Evolutionary conservation across 2,888 invertebrate genomes (phyloP), one percentile per base, ranked within the genome.

Genomic region (Enchytraeus crypticus): DNA sequence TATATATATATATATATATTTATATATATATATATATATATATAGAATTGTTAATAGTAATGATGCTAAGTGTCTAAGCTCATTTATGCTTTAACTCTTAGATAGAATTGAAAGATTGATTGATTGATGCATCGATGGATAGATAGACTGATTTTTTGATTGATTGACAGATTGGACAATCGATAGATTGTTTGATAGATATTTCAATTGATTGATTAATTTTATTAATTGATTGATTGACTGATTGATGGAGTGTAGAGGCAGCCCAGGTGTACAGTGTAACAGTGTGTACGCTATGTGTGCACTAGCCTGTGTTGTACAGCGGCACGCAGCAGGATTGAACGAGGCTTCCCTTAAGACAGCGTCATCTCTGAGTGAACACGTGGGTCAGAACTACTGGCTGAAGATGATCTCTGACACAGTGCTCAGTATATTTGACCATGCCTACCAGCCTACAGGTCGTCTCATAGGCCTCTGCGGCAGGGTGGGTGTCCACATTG

Each of bases 371-470:
- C 66, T 68, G 57, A 65, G 69, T 34, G 72, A 73, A 58, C 70
- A 72, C 54, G 66, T 69, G 60, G 70, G 70, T 23, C 74, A 73
- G 57, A 64, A 70, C 53, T 73, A 74, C 65, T 76, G 76, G 76
- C 51, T 72, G 46, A 67, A 65, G 11, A 69, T 72, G 57, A 70
- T 71, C 57, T 65, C 69, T 59, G 73, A 74, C 64, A 74, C 73
- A 29, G 61, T 74, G 26, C 67, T 74, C 67, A 71, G 70, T 38
- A 45, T 75, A 34, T 66, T 73, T 63, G 74, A 75, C 63, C 66
- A 71, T n/a, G 66, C 61, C 1, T 73, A 68, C 67, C 63, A 65
- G 49, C 71, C 74, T 0, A 70, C 67, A 47, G 72, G 71, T 21
- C 59, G 67, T 23, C 63, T 75, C n/a, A 65, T 74, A 23, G 71